Evolutionary conservation across 2,888 invertebrate species (phyloP).

Genomic region (Drosophila nigricruria): DNA sequence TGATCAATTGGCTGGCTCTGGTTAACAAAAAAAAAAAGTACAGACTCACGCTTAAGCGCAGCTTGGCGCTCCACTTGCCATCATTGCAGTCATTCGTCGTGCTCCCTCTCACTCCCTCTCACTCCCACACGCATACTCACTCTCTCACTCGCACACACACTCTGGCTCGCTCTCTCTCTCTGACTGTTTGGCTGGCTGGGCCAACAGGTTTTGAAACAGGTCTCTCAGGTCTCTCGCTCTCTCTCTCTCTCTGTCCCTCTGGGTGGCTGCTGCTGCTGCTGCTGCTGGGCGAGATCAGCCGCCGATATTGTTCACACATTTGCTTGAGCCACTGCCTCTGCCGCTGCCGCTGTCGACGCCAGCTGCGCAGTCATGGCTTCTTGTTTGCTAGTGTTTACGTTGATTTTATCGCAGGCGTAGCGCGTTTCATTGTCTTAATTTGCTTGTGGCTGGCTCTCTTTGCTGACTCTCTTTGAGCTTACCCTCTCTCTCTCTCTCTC

Average conservation of each 20-base stretch:
- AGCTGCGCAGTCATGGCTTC: constrained; percentile 46
- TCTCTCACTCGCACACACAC: no score
- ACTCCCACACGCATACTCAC: constrained; percentile 13
- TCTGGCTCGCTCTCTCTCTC: neutral
- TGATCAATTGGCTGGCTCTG: constrained; percentile 52
- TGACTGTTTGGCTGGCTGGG: constrained; percentile 31
- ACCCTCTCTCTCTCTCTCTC: constrained; percentile 8
- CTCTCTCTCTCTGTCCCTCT: constrained; percentile 1
- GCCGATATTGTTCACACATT: constrained; percentile 82
- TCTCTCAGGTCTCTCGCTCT: constrained; percentile 56
- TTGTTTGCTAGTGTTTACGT: constrained; percentile 72
- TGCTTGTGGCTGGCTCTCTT: constrained; percentile 42
- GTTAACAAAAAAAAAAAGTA: constrained; percentile 62
- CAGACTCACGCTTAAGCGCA: constrained; percentile 72
- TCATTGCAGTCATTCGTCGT: constrained; percentile 32
- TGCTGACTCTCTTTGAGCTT: constrained; percentile 1
- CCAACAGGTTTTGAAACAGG: constrained; percentile 77
- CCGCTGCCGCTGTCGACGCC: constrained; percentile 15
- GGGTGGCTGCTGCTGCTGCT: constrained; percentile 35
- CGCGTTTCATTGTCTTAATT: constrained; percentile 82
- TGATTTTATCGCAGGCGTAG: constrained; percentile 76
- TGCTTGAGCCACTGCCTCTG: constrained; percentile 54
- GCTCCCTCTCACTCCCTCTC: no score
- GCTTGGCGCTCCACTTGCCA: constrained; percentile 66
- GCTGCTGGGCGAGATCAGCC: constrained; percentile 73